Evolutionary conservation across 2,888 invertebrate genomes (phyloP).

Genomic region (Dysmachus trigonus): DNA sequence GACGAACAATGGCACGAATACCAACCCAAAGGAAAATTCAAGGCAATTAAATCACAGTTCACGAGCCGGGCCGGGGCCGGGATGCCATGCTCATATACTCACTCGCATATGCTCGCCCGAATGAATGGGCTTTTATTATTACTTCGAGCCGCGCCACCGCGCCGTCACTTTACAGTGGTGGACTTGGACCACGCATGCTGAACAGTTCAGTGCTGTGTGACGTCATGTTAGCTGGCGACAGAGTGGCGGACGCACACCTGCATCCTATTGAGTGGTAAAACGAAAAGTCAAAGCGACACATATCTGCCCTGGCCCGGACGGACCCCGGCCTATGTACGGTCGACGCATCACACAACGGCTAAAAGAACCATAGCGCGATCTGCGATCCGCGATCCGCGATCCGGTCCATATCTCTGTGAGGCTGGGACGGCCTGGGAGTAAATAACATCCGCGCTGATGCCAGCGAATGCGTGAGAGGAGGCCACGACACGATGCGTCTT

Average conservation of each 20-base stretch:
- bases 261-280: conserved; percentile 49
- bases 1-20: conserved; percentile 38
- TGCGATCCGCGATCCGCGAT: neutral
- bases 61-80: neutral
- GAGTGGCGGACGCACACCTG: conserved; percentile 50
- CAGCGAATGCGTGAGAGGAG: conserved; percentile 7
- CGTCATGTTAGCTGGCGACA: conserved; percentile 47
- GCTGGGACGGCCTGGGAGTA: neutral
- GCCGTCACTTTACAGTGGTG: neutral
- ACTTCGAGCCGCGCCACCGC: neutral
- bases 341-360: neutral
- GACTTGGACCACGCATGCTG: conserved; percentile 42
- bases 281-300: conserved; percentile 44
- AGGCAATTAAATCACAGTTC: conserved; percentile 48
- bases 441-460: conserved; percentile 12
- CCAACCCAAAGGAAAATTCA: conserved; percentile 47
- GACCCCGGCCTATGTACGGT: neutral
- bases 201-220: conserved; percentile 24
- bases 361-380: neutral
- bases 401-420: neutral
- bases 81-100: conserved; percentile 9
- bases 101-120: neutral
- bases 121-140: conserved; percentile 15
- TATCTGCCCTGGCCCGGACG: conserved; percentile 20
- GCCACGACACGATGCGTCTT: neutral